Percentiles rank a stretch among this genome's conserved stretches.
Evolutionary conservation across 2,113 vertebrate genomes (phyloP).

Genomic region (Chlorodrepanis virens): DNA sequence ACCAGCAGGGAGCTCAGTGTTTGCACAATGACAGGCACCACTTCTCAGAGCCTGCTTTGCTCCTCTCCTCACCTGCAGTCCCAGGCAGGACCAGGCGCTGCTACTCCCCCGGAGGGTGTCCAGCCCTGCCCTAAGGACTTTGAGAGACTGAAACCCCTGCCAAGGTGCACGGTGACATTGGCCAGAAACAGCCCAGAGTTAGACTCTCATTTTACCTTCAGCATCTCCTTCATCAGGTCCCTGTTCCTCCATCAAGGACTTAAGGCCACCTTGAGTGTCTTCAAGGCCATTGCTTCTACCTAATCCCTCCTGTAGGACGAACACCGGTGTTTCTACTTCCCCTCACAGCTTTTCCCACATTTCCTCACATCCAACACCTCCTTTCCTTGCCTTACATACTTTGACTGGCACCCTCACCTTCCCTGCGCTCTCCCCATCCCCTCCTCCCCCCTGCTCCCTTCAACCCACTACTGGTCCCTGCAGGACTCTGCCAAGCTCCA

Average conservation of each 20-base stretch:
- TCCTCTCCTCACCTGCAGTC: fast-evolving
- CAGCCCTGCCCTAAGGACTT: neutral
- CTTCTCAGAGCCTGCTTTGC: neutral
- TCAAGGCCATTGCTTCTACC: neutral
- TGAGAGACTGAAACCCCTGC: neutral
- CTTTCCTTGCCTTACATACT: neutral
- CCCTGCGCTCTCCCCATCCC: neutral
- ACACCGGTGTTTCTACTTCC: neutral
- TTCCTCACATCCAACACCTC: neutral
- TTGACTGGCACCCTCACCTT: neutral
- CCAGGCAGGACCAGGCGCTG: neutral
- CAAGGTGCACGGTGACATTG: fast-evolving
- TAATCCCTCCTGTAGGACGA: neutral
- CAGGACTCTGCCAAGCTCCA: neutral
- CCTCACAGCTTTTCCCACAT: neutral
- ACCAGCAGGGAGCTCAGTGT: neutral
- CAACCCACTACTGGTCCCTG: neutral
- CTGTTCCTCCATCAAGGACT: neutral
- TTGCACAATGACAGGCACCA: neutral
- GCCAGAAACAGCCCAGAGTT: neutral
- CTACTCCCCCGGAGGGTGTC: neutral
- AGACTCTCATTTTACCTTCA: neutral
- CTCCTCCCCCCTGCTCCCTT: neutral
- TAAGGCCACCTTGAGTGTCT: too few relatives aligned
- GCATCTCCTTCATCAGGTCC: neutral